Conservation (phyloP, 2,888 invertebrate genomes). For the Tanypteryx hageni region DNA sequence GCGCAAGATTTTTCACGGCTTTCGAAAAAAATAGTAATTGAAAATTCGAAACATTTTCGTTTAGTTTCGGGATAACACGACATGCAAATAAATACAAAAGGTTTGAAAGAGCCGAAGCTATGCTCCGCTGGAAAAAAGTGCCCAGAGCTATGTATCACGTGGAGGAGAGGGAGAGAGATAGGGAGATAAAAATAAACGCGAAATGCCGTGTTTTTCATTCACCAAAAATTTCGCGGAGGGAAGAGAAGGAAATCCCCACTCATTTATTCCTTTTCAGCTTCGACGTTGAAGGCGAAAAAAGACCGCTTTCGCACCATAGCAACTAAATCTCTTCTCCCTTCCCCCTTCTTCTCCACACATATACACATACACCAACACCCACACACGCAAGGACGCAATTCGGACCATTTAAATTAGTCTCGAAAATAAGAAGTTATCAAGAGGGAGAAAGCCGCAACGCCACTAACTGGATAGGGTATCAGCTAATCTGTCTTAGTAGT, state of each 20-base stretch:
- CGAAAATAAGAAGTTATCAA: background rate
- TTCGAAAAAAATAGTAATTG: background rate
- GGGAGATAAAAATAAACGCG: background rate
- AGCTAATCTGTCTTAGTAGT: background rate
- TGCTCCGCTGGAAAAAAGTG: conserved; percentile 16
- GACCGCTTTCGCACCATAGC: background rate
- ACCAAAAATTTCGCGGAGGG: conserved; percentile 18
- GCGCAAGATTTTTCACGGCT: background rate
- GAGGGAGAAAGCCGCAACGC: background rate
- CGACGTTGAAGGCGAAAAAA: background rate
- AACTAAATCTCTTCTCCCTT: background rate
- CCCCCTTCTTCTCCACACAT: background rate
- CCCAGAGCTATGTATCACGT: conserved; percentile 47
- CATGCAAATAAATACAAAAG: conserved; percentile 5
- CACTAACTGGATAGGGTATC: background rate
- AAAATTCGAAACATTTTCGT: background rate
- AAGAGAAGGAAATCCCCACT: conserved; percentile 35
- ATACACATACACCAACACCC: too few relatives aligned
- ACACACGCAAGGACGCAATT: background rate
- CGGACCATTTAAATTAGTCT: background rate
- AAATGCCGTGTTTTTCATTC: conserved; percentile 42
- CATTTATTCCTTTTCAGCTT: conserved; percentile 43
- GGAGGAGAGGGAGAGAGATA: background rate
- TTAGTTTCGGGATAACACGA: background rate
- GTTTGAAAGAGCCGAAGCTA: background rate